A percentile compares a stretch with the other conserved stretches of the same genome.
phyloP scores from a whole-genome alignment of 2,113 vertebrate species.

The Lucifuga dentata region DNA sequence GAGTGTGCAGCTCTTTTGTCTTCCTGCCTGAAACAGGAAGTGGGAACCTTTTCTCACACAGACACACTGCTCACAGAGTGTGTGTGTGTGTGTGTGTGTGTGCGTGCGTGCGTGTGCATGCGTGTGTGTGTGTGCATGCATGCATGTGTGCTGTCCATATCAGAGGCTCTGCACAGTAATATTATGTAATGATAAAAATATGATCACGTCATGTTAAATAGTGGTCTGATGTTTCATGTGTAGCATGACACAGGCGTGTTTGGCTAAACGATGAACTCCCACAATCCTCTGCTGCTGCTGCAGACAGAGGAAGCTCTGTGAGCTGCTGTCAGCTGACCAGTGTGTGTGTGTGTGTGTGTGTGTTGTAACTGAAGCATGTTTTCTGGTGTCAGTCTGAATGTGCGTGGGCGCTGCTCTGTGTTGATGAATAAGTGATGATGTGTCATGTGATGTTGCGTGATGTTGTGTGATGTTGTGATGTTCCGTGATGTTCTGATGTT shows the following conservation, averaged over 20 bases:
- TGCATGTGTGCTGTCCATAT: too few species aligned
- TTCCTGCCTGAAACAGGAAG: constrained; percentile 67
- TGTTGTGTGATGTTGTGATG: too few species aligned
- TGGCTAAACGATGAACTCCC: constrained; percentile 43
- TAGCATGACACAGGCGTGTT: neutral
- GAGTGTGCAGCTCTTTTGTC: constrained; percentile 22
- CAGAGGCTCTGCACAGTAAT: too few species aligned
- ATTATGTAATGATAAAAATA: too few species aligned
- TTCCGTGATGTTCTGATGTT: too few species aligned
- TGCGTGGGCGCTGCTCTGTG: neutral
- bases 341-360: constrained; percentile 4
- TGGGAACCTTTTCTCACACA: constrained; percentile 19
- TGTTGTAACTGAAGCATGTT: neutral
- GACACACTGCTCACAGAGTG: neutral
- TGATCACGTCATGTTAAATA: too few species aligned
- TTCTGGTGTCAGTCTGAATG: constrained; percentile 19
- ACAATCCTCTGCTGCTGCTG: constrained; percentile 37
- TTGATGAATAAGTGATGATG: too few species aligned
- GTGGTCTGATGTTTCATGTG: too few species aligned
- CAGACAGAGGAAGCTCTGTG: constrained; percentile 57
- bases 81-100: neutral
- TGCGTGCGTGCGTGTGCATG: constrained; percentile 4
- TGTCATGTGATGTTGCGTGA: too few species aligned
- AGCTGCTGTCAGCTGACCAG: constrained; percentile 52
- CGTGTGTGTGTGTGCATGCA: too few species aligned